Evolutionary conservation across 1,140 invertebrate genomes (phyloP), one percentile per base, ranked within the genome.

Genomic region (Eulimnadia texana): DNA sequence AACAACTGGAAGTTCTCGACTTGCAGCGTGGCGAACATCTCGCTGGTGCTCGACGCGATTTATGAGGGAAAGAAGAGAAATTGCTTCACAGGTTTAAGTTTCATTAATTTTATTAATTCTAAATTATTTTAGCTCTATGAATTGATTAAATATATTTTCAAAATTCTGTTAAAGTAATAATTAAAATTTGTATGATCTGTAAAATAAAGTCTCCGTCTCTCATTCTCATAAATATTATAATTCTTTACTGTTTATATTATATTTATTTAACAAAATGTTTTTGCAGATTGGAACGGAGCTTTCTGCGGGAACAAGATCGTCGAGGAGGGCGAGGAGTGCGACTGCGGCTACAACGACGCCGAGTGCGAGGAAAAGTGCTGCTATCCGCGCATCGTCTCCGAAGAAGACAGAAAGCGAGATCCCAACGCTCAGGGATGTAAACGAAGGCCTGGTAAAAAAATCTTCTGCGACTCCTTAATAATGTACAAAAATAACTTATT

Each of bases 231-330:
- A n/a, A n/a, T n/a, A n/a, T n/a, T n/a, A n/a, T n/a, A n/a, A n/a
- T n/a, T n/a, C n/a, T n/a, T n/a, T n/a, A n/a, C n/a, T n/a, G n/a
- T n/a, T 42, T 42, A 42, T 9, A 42, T 42, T 42, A 9, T 9
- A 42, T 42, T 42, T 6, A 9, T 42, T 42, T 6, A 42, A 42
- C 6, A 9, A 42, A 9, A 9, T 42, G 16, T 42, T 59, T 63
- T 72, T 67, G 74, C 78, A 77, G 88, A 84, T 25, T 90, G 86
- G 58, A 86, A 84, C 62, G 93, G 90, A 62, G 90, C 95, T 24
- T 99, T 98, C 79, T 99, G 96, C 76, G 96, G 96, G 13, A 99
- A 99, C 73, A 95, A 96, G 76, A 97, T 99, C 69, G 92, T 96
- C 0, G 96, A 99, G 74, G 85, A 84, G 28, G 93, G 90, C 11